Evolutionary conservation across 2,888 invertebrate species (phyloP).

Genomic region (Chorisops tibialis): DNA sequence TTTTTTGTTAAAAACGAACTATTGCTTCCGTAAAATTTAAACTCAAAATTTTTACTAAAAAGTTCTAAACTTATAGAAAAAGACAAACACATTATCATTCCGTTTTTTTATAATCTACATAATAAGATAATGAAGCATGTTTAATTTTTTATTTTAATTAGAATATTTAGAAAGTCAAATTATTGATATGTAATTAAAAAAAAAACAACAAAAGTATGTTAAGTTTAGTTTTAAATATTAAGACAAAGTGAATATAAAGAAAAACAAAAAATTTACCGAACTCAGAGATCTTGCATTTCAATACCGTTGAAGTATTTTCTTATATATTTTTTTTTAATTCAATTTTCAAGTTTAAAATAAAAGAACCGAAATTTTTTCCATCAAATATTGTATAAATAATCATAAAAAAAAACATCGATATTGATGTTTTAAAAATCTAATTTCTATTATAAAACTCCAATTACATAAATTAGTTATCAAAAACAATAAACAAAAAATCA

Average conservation of each 20-base stretch:
- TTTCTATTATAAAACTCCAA: neutral
- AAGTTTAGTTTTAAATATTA: neutral
- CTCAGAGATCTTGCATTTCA: constrained; percentile 30
- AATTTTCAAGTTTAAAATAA: neutral
- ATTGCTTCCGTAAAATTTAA: neutral
- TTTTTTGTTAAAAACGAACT: too few species aligned
- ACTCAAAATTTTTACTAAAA: constrained; percentile 18
- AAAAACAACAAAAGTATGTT: neutral
- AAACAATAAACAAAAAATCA: neutral
- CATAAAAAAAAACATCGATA: neutral
- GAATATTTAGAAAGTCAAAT: neutral
- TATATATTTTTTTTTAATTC: neutral
- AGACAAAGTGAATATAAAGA: neutral
- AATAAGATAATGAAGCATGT: neutral
- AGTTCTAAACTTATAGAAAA: constrained; percentile 21
- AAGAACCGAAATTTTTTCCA: too few species aligned
- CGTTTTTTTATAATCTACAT: neutral
- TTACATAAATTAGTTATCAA: neutral
- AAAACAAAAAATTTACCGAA: constrained; percentile 6
- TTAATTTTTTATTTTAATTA: neutral
- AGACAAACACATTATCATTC: constrained; percentile 7
- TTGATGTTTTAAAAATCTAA: neutral
- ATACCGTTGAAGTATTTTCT: constrained; percentile 30
- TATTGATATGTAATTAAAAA: neutral
- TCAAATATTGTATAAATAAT: too few species aligned